Percentiles rank a stretch among this genome's conserved stretches.
Evolutionary conservation across 1,140 invertebrate species (phyloP).

Genomic region (Dermatophagoides farinae): DNA sequence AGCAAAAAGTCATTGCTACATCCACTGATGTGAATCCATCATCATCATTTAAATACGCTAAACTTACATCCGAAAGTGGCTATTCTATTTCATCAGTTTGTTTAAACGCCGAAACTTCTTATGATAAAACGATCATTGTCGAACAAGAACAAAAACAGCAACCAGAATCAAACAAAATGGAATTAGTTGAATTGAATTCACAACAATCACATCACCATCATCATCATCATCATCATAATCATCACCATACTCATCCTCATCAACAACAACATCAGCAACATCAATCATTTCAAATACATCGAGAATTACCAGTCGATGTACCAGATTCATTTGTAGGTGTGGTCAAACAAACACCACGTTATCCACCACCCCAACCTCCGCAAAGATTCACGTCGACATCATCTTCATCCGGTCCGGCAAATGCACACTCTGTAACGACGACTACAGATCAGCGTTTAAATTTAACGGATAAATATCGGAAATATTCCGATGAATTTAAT

Average conservation of each 20-base stretch:
- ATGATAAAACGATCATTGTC: neutral
- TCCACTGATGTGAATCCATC: neutral
- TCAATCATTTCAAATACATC: slow-evolving; percentile 30
- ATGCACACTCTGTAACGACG: neutral
- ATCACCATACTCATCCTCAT: neutral
- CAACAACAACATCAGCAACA: slow-evolving; percentile 2
- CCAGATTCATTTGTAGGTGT: slow-evolving; percentile 66
- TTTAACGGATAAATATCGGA: slow-evolving; percentile 3
- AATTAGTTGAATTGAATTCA: slow-evolving; percentile 15
- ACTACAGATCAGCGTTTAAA: neutral
- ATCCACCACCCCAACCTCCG: slow-evolving; percentile 13
- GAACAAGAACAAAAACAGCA: neutral
- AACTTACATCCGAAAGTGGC: slow-evolving; percentile 4
- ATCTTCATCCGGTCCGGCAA: neutral
- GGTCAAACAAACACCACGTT: slow-evolving; percentile 15
- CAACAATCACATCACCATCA: neutral
- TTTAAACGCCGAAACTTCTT: neutral
- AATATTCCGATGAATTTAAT: slow-evolving; percentile 18
- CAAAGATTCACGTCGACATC: neutral
- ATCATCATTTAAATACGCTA: neutral
- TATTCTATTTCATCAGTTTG: neutral
- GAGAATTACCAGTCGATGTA: slow-evolving; percentile 93
- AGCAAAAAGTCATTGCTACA: neutral
- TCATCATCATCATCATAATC: neutral
- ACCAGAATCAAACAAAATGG: slow-evolving; percentile 9